phyloP scores from a whole-genome alignment of 1,140 invertebrate species.

The Elysia chlorotica region DNA sequence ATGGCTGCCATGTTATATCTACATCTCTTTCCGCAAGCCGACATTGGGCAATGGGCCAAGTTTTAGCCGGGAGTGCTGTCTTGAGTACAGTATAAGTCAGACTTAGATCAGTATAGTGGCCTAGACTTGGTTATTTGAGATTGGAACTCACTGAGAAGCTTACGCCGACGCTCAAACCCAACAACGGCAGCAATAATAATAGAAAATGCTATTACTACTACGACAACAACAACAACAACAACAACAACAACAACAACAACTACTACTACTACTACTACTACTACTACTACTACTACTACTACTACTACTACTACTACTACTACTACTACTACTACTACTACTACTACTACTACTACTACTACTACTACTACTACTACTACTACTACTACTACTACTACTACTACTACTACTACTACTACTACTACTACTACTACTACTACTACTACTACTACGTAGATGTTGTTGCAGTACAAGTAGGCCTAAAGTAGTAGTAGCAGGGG shows the following conservation, averaged over 20 bases:
- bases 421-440: background rate
- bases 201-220: conserved; percentile 1
- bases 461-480: background rate
- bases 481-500: background rate
- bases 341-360: background rate
- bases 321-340: conserved; percentile 5
- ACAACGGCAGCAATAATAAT: too few relatives aligned
- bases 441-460: background rate
- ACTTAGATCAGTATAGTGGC: too few relatives aligned
- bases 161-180: too few relatives aligned
- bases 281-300: conserved; percentile 8
- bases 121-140: too few relatives aligned
- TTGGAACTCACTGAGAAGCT: too few relatives aligned
- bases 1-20: too few relatives aligned
- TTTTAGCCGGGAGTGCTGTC: too few relatives aligned
- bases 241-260: background rate
- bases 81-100: too few relatives aligned
- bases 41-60: too few relatives aligned
- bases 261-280: conserved; percentile 11
- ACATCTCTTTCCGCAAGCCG: too few relatives aligned
- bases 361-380: conserved; percentile 7
- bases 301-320: conserved; percentile 7
- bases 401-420: conserved; percentile 8
- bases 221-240: background rate
- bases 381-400: conserved; percentile 9